Conservation (phyloP, 2,888 invertebrate genomes). For the Campoletis raptor region DNA sequence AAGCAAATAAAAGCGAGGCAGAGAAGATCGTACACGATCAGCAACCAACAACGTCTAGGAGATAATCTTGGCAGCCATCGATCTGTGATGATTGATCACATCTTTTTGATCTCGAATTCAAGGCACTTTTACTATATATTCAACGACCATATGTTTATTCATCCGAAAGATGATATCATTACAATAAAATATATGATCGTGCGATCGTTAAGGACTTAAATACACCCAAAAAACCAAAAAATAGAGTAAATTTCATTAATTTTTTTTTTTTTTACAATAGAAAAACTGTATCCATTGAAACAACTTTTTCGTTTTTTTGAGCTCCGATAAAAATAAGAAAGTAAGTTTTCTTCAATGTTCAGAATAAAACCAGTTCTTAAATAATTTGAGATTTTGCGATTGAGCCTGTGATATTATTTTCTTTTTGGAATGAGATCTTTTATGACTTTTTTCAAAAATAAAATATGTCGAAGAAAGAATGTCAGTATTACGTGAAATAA, state of each 20-base stretch:
- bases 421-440: no score
- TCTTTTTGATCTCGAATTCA: constrained; percentile 38
- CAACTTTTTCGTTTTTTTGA: no score
- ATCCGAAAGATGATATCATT: background rate
- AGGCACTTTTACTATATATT: constrained; percentile 10
- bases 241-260: background rate
- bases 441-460: no score
- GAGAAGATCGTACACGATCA: background rate
- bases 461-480: no score
- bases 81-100: constrained; percentile 35
- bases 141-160: background rate
- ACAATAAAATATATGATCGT: background rate
- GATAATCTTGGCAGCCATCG: constrained; percentile 43
- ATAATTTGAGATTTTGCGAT: no score
- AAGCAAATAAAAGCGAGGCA: background rate
- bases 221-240: background rate
- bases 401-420: no score
- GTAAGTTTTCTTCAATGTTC: no score
- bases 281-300: no score
- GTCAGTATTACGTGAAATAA: no score
- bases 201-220: background rate
- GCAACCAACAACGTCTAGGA: background rate
- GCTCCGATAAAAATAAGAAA: no score
- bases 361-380: no score
- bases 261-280: no score